These are phyloP conservation scores for Portunus trituberculatus DNA, from an alignment of 1,140 invertebrate species.

Conservation along the genomic window DNA sequence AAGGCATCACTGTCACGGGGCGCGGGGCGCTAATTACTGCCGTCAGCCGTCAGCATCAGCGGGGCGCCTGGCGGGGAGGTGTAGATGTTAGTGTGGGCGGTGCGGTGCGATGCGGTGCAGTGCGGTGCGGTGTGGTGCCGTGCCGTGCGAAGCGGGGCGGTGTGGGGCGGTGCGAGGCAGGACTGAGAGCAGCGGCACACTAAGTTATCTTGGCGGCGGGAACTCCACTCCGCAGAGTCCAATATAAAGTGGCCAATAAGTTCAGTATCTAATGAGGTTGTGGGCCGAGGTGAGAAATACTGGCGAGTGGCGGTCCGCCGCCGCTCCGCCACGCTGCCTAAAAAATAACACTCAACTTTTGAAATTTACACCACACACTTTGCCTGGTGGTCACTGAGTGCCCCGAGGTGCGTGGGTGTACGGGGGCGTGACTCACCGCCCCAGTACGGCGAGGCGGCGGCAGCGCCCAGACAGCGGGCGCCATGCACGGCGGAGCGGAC, in stretches of 20 bases:
- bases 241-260: slow-evolving; percentile 23
- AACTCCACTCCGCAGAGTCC: slow-evolving; percentile 8
- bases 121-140: not conserved
- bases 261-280: slow-evolving; percentile 3
- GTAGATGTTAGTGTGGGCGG: not conserved
- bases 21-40: not conserved
- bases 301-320: not conserved
- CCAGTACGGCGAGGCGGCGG: not conserved
- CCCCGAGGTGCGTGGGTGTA: not conserved
- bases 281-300: slow-evolving; percentile 18
- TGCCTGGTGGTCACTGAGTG: not conserved
- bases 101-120: not conserved
- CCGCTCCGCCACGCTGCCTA: not conserved
- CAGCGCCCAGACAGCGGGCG: not conserved
- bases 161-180: not conserved
- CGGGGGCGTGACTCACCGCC: not conserved
- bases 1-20: not conserved
- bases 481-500: not conserved
- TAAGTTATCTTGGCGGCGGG: not conserved
- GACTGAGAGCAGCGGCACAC: not conserved
- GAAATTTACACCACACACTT: not conserved
- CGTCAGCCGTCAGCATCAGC: not conserved
- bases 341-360: slow-evolving; percentile 24
- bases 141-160: not conserved
- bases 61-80: not conserved